Base-by-base conservation (phyloP, 2,113 vertebrate species). In the Pollimyrus isidori region DNA sequence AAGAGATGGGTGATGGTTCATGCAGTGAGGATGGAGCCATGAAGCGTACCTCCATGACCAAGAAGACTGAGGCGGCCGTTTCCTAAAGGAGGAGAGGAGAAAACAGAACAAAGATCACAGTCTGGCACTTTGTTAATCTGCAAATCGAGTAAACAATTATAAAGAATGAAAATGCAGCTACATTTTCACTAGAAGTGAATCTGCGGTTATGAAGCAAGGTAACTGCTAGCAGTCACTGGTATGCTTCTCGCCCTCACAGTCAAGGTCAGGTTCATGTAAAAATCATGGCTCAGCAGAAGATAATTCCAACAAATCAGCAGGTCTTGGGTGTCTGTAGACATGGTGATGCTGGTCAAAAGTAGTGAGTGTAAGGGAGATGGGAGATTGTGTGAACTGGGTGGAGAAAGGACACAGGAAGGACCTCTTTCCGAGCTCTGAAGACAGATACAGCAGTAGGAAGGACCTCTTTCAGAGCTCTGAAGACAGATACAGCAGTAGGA, bases 41-140 rank as follows among this genome's bases (percentile, higher is more conserved):
- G 46, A 13, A 42, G 90, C 96, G 91, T 94, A 99, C 98, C 97
- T 99, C 98, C 98, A 99, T 99, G 91, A 99, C 98, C 93, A 99
- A 93, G 90, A 98, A 98, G 91, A 99, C 97, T 93, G 95, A 98
- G 93, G 96, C 98, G 89, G 98, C 96, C 85, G 97, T 97, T 96
- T 99, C 98, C 98, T 99, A 91, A 90, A 97, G 96, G 69, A 96
- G 69, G 95, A 87, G 89, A 93, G 87, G 42, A 84, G 6, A 48
- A 46, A 48, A 9, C 6, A 48, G 23, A 48, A 84, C 48, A n/a
- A 46, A n/a, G 45, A 48, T n/a, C 45, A 48, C 21, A 48, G 35
- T 80, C 13, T 80, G 30, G 42, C 30, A 42, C 73, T 17, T 42
- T 80, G 13, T 42, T 80, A 42, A 39, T 42, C 15, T 42, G n/a